A percentile compares a stretch with the other conserved stretches of the same genome.
These are phyloP conservation scores for Philypnodon macrostomus DNA, from an alignment of 2,797 vertebrate species.

Conservation along the genomic window DNA sequence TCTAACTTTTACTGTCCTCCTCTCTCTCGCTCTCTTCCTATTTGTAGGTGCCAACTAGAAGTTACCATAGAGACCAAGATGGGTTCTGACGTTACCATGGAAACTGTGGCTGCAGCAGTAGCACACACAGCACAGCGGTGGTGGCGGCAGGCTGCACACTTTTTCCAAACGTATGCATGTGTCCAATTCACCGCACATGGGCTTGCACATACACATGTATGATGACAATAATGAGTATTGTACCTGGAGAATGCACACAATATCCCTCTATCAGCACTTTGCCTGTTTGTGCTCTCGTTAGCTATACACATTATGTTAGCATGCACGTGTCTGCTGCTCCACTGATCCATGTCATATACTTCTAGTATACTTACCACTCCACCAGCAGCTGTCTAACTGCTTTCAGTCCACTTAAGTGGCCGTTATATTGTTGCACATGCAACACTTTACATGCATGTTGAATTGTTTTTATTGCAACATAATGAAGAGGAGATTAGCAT, in stretches of 20 bases:
- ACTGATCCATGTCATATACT: conserved; percentile 23
- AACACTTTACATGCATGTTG: not conserved
- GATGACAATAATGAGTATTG: conserved; percentile 52
- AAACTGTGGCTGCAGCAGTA: conserved; percentile 73
- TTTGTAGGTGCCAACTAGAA: conserved; percentile 66
- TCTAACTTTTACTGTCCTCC: conserved; percentile 32
- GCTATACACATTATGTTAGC: conserved; percentile 34
- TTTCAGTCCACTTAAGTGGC: conserved; percentile 1
- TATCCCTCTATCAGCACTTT: too few species aligned
- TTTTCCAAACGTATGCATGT: too few species aligned
- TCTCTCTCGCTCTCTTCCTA: conserved; percentile 30
- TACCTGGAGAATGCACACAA: conserved; percentile 58
- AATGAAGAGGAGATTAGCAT: not conserved
- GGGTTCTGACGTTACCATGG: conserved; percentile 77
- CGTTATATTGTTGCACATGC: not conserved
- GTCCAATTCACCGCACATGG: too few species aligned
- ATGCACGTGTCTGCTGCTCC: conserved; percentile 4
- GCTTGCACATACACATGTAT: too few species aligned
- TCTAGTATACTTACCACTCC: conserved; percentile 1
- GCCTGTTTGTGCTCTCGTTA: too few species aligned
- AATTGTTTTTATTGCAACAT: not conserved
- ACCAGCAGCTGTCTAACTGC: conserved; percentile 17
- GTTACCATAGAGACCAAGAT: conserved; percentile 81
- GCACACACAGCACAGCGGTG: conserved; percentile 48
- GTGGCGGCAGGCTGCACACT: conserved; percentile 21